These are phyloP conservation scores for Osedax frankpressi DNA, from an alignment of 2,888 invertebrate genomes.

Conservation along the genomic window DNA sequence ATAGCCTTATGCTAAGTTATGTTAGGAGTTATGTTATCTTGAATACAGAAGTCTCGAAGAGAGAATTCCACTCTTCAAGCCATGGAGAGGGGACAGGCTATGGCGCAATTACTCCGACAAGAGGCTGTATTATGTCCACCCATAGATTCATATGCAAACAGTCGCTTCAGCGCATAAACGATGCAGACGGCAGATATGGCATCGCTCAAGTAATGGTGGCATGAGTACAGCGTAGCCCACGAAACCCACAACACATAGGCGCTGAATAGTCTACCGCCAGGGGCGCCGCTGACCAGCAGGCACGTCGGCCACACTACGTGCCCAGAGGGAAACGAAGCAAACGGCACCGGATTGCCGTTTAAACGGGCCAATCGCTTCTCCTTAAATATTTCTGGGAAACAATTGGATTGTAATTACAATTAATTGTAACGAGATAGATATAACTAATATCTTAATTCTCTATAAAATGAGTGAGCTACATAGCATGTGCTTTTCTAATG, in stretches of 20 bases:
- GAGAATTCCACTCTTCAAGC: no score
- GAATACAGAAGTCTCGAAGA: no score
- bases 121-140: neutral
- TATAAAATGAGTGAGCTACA: no score
- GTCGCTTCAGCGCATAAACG: constrained; percentile 1
- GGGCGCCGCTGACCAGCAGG: constrained; percentile 20
- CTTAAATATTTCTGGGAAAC: no score
- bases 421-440: no score
- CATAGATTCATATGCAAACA: neutral
- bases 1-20: no score
- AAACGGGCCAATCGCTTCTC: no score
- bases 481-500: no score
- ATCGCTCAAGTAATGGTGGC: constrained; percentile 29
- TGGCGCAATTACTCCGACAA: neutral
- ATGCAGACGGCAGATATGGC: constrained; percentile 24
- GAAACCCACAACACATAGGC: constrained; percentile 27
- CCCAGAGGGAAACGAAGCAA: constrained; percentile 30
- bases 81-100: neutral
- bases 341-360: constrained; percentile 28
- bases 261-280: constrained; percentile 13
- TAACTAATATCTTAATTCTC: no score
- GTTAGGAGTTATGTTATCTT: no score
- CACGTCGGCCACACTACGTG: constrained; percentile 29
- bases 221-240: constrained; percentile 30
- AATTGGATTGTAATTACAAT: no score